Base-by-base conservation (phyloP, 2,113 vertebrate genomes). In the Eulacestoma nigropectus region DNA sequence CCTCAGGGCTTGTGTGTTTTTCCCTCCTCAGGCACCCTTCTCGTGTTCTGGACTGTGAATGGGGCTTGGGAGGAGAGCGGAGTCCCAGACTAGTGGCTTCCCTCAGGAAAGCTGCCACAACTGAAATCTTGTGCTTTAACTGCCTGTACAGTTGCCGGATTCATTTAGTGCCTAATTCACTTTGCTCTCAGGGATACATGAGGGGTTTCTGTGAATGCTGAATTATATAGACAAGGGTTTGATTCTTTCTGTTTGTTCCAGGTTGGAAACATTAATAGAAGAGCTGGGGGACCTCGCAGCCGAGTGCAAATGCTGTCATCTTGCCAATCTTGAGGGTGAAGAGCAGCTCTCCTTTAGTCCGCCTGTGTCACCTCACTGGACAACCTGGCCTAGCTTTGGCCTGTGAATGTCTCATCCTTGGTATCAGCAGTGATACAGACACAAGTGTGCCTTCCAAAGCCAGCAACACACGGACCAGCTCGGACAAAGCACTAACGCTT, bases 171-270 rank as follows among this genome's bases (percentile, higher is more conserved):
- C 27, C 35, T 27, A 69, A 84, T 60, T 81, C 1, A 3, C 80
- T 67, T 90, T 93, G 52, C 33, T 77, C 49, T 90, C 6, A 5
- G 92, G 30, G 33, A 27, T 41, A 68, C 4, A n/a, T 60, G 59
- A 25, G 50, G 35, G 32, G 41, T 2, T 84, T 85, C 59, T 89
- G 39, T 30, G 20, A 90, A 89, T 26, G 21, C 26, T 84, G 59
- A 84, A 60, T 90, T 72, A 59, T 12, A 32, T 44, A 81, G 84
- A 90, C 25, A 75, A 37, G 19, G 11, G 15, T 63, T 77, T 89
- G 84, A 52, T 67, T 87, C 35, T 87, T 70, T 88, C 50, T 86
- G 32, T 90, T 81, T 95, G 63, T 93, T 96, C 56, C 62, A 94
- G 89, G 89, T 49, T 92, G 84, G 62, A 94, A 91, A 44, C 37